Conservation (phyloP, 2,113 vertebrate species). For the Misgurnus anguillicaudatus region DNA sequence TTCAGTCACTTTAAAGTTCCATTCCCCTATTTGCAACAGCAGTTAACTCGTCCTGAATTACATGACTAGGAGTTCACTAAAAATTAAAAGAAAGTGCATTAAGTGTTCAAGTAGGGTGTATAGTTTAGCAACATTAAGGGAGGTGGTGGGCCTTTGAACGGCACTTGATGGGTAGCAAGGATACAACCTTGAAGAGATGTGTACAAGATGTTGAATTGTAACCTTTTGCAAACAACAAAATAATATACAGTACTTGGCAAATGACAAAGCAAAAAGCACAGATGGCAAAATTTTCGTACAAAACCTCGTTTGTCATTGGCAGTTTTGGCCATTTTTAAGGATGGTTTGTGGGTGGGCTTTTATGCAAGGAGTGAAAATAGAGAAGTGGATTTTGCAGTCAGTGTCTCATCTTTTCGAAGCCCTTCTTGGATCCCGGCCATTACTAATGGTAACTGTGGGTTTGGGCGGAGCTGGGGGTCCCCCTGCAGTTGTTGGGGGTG, state of each 20-base stretch:
- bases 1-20: slow-evolving; percentile 56
- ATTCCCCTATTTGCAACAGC: slow-evolving; percentile 46
- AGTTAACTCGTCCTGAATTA: slow-evolving; percentile 66
- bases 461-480: slow-evolving; percentile 68
- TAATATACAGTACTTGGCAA: background rate
- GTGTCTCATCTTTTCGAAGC: slow-evolving; percentile 78
- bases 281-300: background rate
- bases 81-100: slow-evolving; percentile 89
- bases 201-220: background rate
- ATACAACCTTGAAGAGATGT: background rate
- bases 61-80: slow-evolving; percentile 63
- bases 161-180: slow-evolving; percentile 4
- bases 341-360: background rate
- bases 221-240: background rate
- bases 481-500: slow-evolving; percentile 63
- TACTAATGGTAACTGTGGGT: slow-evolving; percentile 83
- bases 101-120: slow-evolving; percentile 93
- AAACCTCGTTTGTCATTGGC: slow-evolving; percentile 43
- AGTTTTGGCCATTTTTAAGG: slow-evolving; percentile 26
- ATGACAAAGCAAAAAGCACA: slow-evolving; percentile 19
- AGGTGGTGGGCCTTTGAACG: slow-evolving; percentile 22
- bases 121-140: slow-evolving; percentile 71
- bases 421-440: slow-evolving; percentile 94
- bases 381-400: slow-evolving; percentile 15
- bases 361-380: background rate